These are phyloP conservation scores for Epinephelus cyanopodus DNA, from an alignment of 2,113 vertebrate genomes.

Conservation along the genomic window DNA sequence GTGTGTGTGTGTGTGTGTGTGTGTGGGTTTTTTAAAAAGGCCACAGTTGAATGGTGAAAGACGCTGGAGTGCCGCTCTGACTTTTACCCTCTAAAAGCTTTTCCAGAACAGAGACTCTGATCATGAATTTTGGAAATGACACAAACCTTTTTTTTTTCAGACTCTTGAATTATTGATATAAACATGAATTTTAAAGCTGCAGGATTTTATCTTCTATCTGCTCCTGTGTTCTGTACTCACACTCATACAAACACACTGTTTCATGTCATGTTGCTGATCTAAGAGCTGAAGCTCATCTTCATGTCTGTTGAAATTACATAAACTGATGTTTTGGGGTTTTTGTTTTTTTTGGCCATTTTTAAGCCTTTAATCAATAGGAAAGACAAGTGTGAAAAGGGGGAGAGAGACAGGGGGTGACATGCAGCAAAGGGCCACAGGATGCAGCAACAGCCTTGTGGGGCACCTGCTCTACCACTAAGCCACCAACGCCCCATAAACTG, in stretches of 20 bases:
- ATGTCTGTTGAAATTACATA: neutral
- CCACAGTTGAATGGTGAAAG: neutral
- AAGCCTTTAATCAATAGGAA: no score
- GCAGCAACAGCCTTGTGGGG: no score
- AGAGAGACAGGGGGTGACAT: no score
- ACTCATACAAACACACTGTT: neutral
- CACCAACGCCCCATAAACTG: no score
- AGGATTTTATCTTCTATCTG: neutral
- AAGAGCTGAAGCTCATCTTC: no score
- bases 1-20: no score
- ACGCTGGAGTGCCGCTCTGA: neutral
- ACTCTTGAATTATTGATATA: conserved; percentile 46
- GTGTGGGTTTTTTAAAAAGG: no score
- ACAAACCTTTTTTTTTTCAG: neutral
- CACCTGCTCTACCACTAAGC: no score
- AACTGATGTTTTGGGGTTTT: neutral
- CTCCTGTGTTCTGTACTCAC: neutral
- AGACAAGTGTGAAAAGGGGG: no score
- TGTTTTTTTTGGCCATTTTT: no score
- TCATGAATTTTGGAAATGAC: conserved; percentile 40
- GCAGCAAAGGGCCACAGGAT: no score
- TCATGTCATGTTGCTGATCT: neutral
- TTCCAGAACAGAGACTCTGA: conserved; percentile 1
- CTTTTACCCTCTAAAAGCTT: conserved; percentile 41
- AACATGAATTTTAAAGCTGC: conserved; percentile 25